Percentiles rank a stretch among this genome's conserved stretches.
These are phyloP conservation scores for Bovichtus diacanthus DNA, from an alignment of 2,797 vertebrate species.

Conservation along the genomic window DNA sequence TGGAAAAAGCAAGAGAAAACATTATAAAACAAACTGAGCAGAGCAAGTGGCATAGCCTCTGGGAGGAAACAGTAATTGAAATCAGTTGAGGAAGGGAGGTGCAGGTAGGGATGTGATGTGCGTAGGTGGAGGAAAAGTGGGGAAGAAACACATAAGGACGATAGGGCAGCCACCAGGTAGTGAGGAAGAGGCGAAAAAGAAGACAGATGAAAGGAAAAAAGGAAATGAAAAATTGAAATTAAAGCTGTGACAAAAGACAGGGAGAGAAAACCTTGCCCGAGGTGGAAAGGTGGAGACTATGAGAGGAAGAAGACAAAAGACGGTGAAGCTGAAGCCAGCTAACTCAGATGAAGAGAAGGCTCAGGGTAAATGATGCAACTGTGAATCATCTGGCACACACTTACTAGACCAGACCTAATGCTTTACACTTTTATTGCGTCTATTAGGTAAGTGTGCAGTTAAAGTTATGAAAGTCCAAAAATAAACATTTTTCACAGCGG, in stretches of 20 bases:
- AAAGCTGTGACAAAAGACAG: constrained; percentile 34
- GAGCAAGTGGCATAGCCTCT: constrained; percentile 64
- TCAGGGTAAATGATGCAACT: neutral
- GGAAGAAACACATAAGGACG: constrained; percentile 37
- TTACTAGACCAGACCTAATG: neutral
- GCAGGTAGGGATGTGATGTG: constrained; percentile 38
- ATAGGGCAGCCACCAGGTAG: constrained; percentile 39
- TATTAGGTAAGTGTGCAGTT: neutral
- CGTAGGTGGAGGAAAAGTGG: constrained; percentile 38
- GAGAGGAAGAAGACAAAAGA: constrained; percentile 13
- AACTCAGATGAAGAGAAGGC: constrained; percentile 8
- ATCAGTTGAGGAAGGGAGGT: constrained; percentile 62
- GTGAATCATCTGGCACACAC: constrained; percentile 2
- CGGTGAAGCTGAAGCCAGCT: constrained; percentile 1
- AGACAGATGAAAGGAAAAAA: constrained; percentile 48
- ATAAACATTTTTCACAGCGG: neutral
- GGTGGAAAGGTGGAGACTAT: constrained; percentile 13
- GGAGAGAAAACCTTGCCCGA: constrained; percentile 7
- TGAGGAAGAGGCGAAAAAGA: constrained; percentile 22
- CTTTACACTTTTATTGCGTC: neutral
- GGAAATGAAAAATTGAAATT: constrained; percentile 22
- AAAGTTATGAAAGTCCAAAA: neutral
- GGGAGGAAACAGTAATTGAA: constrained; percentile 75
- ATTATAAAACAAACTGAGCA: constrained; percentile 62
- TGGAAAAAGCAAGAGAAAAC: constrained; percentile 43